Evolutionary conservation across 2,888 invertebrate genomes (phyloP).

Genomic region (Cyaniris semiargus): DNA sequence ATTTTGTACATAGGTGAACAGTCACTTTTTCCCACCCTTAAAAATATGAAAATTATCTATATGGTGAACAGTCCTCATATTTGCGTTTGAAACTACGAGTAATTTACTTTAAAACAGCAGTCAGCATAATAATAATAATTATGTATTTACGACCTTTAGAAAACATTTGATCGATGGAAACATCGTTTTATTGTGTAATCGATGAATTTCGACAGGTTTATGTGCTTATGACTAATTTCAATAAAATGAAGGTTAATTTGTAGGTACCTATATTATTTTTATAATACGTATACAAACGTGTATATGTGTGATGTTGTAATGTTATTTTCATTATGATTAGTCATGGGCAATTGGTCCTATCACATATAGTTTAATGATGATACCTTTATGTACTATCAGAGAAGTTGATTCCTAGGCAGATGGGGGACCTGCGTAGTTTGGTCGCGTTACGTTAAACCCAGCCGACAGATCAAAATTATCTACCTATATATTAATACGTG

Average conservation of each 20-base stretch:
- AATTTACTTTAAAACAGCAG: not conserved
- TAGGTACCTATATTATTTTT: conserved; percentile 10
- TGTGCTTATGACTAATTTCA: not conserved
- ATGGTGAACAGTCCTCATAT: too few species aligned
- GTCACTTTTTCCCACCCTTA: too few species aligned
- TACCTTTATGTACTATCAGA: too few species aligned
- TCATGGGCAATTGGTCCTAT: too few species aligned
- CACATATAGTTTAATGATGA: not conserved
- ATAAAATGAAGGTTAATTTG: conserved; percentile 21
- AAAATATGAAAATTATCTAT: too few species aligned
- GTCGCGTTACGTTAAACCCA: too few species aligned
- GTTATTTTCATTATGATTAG: not conserved
- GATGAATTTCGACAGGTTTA: conserved; percentile 26
- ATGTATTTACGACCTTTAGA: not conserved
- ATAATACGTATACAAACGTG: not conserved
- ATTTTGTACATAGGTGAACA: too few species aligned
- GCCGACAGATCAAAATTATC: too few species aligned
- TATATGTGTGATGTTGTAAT: conserved; percentile 12
- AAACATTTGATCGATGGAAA: not conserved
- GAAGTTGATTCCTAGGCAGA: too few species aligned
- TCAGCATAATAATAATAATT: not conserved
- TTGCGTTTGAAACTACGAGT: not conserved
- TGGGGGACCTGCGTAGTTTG: too few species aligned
- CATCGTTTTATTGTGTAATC: not conserved
- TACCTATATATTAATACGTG: too few species aligned